A percentile compares a stretch with the other conserved stretches of the same genome.
phyloP scores from a whole-genome alignment of 2,797 vertebrate genomes.

The Lates japonicus region DNA sequence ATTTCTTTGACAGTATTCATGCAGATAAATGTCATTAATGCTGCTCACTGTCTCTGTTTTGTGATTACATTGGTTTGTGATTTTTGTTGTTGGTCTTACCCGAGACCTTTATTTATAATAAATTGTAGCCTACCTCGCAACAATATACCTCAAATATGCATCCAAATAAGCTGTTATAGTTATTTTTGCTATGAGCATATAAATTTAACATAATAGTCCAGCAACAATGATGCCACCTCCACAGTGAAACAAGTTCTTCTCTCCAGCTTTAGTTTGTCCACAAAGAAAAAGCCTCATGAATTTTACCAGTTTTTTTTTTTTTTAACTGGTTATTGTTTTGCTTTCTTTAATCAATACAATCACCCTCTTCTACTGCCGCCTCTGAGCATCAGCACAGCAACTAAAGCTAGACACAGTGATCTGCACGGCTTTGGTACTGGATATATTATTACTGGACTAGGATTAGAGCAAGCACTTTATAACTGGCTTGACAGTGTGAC shows the following conservation, averaged over 20 bases:
- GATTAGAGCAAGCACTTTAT: neutral
- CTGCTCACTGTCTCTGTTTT: too few relatives aligned
- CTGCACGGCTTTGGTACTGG: neutral
- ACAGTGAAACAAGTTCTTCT: neutral
- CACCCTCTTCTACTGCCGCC: neutral
- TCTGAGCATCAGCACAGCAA: slow-evolving; percentile 2
- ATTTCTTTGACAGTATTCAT: neutral
- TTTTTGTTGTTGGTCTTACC: neutral
- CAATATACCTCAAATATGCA: neutral
- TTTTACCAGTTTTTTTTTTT: neutral
- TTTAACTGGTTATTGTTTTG: neutral
- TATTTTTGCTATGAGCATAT: neutral
- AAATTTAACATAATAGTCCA: neutral
- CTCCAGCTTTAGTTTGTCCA: neutral
- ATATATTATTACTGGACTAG: neutral
- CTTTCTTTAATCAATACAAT: neutral
- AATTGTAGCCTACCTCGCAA: neutral
- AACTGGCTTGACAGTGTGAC: neutral
- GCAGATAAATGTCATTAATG: too few relatives aligned
- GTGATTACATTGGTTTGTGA: too few relatives aligned
- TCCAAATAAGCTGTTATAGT: neutral
- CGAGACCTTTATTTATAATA: neutral
- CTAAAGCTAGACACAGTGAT: neutral
- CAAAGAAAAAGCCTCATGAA: neutral
- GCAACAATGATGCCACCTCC: neutral